phyloP scores from a whole-genome alignment of 2,888 invertebrate genomes.

The Parnassius apollo region DNA sequence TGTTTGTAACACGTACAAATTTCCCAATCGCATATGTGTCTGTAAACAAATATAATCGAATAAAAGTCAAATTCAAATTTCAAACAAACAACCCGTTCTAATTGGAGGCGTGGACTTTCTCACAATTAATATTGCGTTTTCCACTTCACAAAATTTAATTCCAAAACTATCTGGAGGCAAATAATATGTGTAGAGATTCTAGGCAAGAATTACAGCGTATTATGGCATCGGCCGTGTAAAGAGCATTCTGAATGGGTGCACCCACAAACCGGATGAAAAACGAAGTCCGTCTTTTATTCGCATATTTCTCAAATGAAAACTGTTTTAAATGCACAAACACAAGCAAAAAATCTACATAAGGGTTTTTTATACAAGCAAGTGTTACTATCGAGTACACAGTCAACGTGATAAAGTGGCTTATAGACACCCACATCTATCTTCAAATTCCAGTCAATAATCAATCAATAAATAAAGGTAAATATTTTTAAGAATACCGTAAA shows the following conservation, averaged over 20 bases:
- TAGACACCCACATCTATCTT: no score
- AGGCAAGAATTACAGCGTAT: conserved; percentile 15
- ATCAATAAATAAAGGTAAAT: no score
- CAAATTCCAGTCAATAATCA: no score
- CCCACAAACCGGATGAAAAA: conserved; percentile 19
- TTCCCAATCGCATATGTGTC: no score
- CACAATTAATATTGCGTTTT: conserved; percentile 11
- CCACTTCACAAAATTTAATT: conserved; percentile 8
- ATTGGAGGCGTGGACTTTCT: conserved; percentile 7
- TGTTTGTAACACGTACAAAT: no score
- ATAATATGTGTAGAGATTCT: conserved; percentile 7
- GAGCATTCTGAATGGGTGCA: conserved; percentile 19
- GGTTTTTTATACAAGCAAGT: no score
- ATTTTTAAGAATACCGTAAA: no score
- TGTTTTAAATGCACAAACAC: not conserved
- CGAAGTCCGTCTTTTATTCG: conserved; percentile 6
- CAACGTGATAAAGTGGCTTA: no score
- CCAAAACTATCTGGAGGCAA: conserved; percentile 12
- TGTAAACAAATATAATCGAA: no score
- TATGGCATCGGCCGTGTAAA: conserved; percentile 14
- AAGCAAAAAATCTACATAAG: no score
- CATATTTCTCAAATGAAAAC: conserved; percentile 5
- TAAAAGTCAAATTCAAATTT: not conserved
- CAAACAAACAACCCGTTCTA: conserved; percentile 5
- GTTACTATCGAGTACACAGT: no score